These are phyloP conservation scores for Trichoplusia ni DNA, from an alignment of 1,140 invertebrate species.

Conservation along the genomic window DNA sequence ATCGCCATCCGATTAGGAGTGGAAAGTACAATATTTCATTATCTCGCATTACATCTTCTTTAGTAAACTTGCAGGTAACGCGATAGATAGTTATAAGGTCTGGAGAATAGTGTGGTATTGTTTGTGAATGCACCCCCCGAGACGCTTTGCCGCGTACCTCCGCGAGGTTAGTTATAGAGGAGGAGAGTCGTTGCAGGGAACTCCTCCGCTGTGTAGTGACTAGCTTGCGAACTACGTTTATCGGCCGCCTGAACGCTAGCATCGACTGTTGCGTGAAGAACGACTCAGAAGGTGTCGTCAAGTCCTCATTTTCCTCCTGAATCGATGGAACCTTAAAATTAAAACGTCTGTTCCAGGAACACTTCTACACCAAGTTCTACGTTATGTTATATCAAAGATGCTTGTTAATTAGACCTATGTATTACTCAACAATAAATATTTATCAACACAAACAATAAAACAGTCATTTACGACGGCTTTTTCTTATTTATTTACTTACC, in stretches of 20 bases:
- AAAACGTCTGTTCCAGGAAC: constrained; percentile 33
- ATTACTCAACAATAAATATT: constrained; percentile 2
- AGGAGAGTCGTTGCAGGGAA: constrained; percentile 72
- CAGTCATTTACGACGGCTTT: constrained; percentile 2
- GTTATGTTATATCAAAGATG: neutral
- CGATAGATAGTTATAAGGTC: neutral
- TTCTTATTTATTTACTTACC: neutral
- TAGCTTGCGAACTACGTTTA: constrained; percentile 77
- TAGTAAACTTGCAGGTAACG: no score
- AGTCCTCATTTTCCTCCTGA: constrained; percentile 66
- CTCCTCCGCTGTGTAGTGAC: constrained; percentile 73
- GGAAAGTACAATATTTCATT: neutral
- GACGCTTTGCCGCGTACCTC: constrained; percentile 66
- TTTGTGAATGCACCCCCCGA: constrained; percentile 65
- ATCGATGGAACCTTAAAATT: constrained; percentile 71
- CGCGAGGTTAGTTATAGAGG: constrained; percentile 75
- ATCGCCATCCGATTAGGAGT: neutral
- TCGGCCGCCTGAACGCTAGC: constrained; percentile 66
- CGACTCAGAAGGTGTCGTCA: constrained; percentile 55
- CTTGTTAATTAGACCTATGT: neutral
- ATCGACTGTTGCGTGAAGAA: constrained; percentile 65
- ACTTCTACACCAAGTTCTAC: neutral
- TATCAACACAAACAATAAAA: constrained; percentile 20
- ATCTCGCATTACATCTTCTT: no score
- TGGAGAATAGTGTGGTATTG: neutral